phyloP scores from a whole-genome alignment of 2,113 vertebrate genomes.

The Orthonyx spaldingii region DNA sequence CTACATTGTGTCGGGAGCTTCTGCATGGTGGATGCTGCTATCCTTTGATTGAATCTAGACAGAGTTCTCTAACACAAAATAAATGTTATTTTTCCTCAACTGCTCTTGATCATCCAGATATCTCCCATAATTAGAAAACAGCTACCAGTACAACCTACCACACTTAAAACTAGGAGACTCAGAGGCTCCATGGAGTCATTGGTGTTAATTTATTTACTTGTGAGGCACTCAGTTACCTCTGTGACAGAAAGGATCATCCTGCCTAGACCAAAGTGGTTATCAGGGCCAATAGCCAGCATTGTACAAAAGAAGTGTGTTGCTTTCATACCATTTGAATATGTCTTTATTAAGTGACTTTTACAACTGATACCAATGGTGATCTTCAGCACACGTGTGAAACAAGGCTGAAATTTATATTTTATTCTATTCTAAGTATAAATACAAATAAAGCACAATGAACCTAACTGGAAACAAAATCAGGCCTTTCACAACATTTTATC shows the following conservation, averaged over 20 bases:
- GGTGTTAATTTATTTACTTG: not conserved
- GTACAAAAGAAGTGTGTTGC: not conserved
- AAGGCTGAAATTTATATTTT: not conserved
- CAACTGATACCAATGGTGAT: not conserved
- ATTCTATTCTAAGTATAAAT: not conserved
- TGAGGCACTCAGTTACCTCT: not conserved
- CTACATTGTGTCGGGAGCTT: not conserved
- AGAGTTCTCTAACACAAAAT: not conserved
- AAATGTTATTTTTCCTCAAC: not conserved
- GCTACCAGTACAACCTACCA: not conserved
- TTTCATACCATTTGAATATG: not conserved
- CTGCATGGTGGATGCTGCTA: not conserved
- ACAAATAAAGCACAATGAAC: not conserved
- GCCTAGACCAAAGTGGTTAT: rapidly evolving
- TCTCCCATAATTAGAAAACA: not conserved
- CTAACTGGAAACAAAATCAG: not conserved
- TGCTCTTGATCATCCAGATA: not conserved
- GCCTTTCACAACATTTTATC: not conserved
- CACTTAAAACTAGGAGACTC: not conserved
- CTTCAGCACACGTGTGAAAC: not conserved
- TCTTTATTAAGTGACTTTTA: not conserved
- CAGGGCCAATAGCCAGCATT: not conserved
- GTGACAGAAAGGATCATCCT: not conserved
- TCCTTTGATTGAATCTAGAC: not conserved
- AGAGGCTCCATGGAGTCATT: not conserved